Conservation (phyloP, 2,797 vertebrate genomes). For the Gallinago solitaria region DNA sequence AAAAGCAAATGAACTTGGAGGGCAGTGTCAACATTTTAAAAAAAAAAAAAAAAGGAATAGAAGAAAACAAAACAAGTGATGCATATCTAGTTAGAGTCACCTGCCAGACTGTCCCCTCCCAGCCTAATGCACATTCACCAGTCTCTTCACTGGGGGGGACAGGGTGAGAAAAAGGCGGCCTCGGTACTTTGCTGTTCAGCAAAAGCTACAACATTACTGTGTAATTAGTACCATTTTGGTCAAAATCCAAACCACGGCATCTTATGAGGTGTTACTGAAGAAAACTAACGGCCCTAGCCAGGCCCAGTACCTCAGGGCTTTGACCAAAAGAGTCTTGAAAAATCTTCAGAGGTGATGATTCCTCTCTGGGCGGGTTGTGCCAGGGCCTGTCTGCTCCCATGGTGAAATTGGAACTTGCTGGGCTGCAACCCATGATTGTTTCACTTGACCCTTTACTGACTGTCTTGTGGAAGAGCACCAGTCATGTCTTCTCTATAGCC, state of each 20-base stretch:
- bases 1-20: background rate
- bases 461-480: background rate
- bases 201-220: background rate
- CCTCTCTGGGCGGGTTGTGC: background rate
- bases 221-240: background rate
- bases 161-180: background rate
- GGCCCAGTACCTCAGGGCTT: too few relatives aligned
- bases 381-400: background rate
- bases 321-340: background rate
- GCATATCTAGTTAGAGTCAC: background rate
- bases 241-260: background rate
- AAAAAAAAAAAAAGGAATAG: background rate
- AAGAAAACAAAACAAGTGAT: background rate
- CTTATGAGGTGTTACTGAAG: background rate
- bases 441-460: background rate
- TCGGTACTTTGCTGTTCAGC: background rate
- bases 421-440: background rate
- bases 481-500: accelerated
- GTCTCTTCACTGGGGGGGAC: background rate
- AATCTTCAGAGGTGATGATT: background rate
- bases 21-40: background rate
- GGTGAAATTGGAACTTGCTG: background rate
- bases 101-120: background rate
- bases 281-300: background rate
- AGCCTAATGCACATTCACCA: background rate